Conservation (phyloP, 2,113 vertebrate species). For the Pygoscelis adeliae region DNA sequence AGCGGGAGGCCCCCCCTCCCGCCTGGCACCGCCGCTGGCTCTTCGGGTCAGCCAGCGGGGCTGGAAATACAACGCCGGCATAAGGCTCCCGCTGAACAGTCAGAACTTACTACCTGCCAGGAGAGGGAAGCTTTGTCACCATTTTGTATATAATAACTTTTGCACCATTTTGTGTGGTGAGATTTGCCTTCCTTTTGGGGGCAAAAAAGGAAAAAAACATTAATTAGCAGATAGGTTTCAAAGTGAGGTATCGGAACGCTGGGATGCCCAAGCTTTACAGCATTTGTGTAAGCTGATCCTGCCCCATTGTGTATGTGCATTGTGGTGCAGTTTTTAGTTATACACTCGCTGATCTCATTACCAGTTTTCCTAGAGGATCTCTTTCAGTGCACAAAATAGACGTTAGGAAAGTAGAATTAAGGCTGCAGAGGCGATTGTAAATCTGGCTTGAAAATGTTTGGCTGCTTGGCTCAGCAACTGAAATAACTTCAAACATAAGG, state of each 20-base stretch:
- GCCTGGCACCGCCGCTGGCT: rapidly evolving
- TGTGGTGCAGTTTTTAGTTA: neutral
- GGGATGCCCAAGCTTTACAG: neutral
- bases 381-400: neutral
- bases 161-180: neutral
- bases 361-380: constrained; percentile 9
- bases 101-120: rapidly evolving
- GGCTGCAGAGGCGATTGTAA: neutral
- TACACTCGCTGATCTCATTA: neutral
- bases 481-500: neutral
- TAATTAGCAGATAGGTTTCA: neutral
- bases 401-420: constrained; percentile 3
- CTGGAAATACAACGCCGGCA: rapidly evolving
- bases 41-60: rapidly evolving
- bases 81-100: neutral
- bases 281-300: neutral
- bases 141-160: neutral
- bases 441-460: neutral
- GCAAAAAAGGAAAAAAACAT: neutral
- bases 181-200: neutral
- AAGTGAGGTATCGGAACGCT: neutral
- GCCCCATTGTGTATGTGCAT: neutral
- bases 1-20: rapidly evolving
- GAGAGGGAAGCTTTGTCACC: neutral
- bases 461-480: neutral